phyloP scores from a whole-genome alignment of 1,140 invertebrate genomes.

The Venustaconcha ellipsiformis region DNA sequence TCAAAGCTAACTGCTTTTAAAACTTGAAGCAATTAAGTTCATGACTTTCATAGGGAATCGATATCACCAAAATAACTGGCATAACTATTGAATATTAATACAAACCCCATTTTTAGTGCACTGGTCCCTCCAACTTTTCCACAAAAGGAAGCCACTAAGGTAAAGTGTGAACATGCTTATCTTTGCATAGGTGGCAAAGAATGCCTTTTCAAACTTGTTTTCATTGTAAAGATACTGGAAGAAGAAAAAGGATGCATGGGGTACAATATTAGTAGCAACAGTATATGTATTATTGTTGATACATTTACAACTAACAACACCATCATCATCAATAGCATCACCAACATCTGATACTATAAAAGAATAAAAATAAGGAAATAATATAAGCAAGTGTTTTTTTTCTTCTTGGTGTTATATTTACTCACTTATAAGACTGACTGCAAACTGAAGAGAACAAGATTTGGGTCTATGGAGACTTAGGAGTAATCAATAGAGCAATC shows the following conservation, averaged over 20 bases:
- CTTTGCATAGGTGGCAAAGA: slow-evolving; percentile 90
- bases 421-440: no score
- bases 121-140: slow-evolving; percentile 84
- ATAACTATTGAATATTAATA: background rate
- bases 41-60: background rate
- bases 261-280: background rate
- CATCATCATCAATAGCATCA: no score
- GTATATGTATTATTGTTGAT: no score
- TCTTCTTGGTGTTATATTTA: no score
- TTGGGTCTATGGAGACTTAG: no score
- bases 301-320: no score
- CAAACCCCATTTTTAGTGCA: slow-evolving; percentile 71
- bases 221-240: slow-evolving; percentile 86
- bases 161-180: slow-evolving; percentile 90
- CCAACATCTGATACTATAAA: no score
- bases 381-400: no score
- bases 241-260: slow-evolving; percentile 4
- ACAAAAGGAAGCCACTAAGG: slow-evolving; percentile 83
- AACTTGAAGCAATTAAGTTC: background rate
- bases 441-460: no score
- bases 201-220: slow-evolving; percentile 85
- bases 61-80: background rate
- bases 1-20: background rate
- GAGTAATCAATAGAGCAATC: no score
- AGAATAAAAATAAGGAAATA: no score